Evolutionary conservation across 2,888 invertebrate species (phyloP).

Genomic region (Crepidodera aurea): DNA sequence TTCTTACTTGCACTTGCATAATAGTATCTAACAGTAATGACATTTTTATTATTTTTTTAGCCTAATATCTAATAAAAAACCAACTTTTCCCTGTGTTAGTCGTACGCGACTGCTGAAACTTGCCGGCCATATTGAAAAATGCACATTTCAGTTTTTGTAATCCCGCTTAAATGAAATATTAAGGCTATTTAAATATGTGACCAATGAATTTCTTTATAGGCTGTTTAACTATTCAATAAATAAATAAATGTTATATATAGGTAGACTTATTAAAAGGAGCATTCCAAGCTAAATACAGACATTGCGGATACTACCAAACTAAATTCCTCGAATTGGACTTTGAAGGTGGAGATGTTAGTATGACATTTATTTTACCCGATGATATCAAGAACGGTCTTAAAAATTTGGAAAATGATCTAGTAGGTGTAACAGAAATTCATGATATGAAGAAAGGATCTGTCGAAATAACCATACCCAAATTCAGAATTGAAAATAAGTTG

Average conservation of each 20-base stretch:
- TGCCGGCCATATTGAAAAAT: too few relatives aligned
- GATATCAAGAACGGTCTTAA: conserved; percentile 40
- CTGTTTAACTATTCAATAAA: background rate
- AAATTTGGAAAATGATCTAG: conserved; percentile 34
- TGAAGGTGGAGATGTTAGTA: conserved; percentile 39
- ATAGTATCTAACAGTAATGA: too few relatives aligned
- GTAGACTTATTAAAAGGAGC: background rate
- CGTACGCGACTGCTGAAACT: too few relatives aligned
- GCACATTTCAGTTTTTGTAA: too few relatives aligned
- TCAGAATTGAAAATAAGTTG: conserved; percentile 39
- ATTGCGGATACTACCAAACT: conserved; percentile 45
- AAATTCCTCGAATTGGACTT: conserved; percentile 51
- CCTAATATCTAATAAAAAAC: too few relatives aligned
- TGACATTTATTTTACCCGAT: conserved; percentile 49
- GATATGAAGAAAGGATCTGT: conserved; percentile 24
- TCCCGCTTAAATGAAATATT: conserved; percentile 49
- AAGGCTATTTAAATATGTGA: background rate
- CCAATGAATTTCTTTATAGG: too few relatives aligned
- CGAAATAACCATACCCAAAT: conserved; percentile 44
- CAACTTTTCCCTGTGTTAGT: too few relatives aligned
- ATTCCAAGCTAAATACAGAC: conserved; percentile 42
- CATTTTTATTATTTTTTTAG: too few relatives aligned
- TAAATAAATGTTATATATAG: background rate
- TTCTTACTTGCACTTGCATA: too few relatives aligned
- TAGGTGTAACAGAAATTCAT: conserved; percentile 30